Evolutionary conservation across 2,113 vertebrate genomes (phyloP).

Genomic region (Ammodytes marinus): DNA sequence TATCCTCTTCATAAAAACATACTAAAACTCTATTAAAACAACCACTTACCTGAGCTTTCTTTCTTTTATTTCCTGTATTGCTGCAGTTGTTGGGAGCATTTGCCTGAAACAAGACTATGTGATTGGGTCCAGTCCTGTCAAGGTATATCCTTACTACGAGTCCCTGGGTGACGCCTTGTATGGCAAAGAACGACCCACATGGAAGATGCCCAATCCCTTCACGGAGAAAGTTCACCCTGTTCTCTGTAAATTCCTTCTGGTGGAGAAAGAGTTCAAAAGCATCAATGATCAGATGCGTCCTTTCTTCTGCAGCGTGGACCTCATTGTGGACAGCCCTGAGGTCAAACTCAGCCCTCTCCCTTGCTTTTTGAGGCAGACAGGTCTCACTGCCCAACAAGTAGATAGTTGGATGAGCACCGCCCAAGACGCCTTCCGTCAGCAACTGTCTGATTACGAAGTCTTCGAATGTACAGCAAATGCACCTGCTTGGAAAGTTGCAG

Average conservation of each 20-base stretch:
- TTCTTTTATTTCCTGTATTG: slow-evolving; percentile 2
- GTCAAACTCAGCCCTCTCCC: slow-evolving; percentile 83
- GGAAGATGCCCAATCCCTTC: slow-evolving; percentile 87
- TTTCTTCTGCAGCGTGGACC: slow-evolving; percentile 80
- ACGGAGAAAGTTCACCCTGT: slow-evolving; percentile 74
- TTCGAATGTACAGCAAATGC: slow-evolving; percentile 20
- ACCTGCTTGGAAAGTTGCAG: slow-evolving; percentile 81
- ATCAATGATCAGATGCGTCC: slow-evolving; percentile 83
- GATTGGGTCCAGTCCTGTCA: slow-evolving; percentile 78
- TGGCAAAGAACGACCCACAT: slow-evolving; percentile 82
- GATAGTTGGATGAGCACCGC: slow-evolving; percentile 82
- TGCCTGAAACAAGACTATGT: slow-evolving; percentile 74
- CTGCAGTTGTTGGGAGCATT: slow-evolving; percentile 84
- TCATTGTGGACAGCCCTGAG: slow-evolving; percentile 52
- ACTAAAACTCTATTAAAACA: neutral
- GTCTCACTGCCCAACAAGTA: slow-evolving; percentile 51
- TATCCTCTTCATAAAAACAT: too few species aligned
- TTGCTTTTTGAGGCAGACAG: slow-evolving; percentile 77
- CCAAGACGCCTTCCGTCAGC: slow-evolving; percentile 63
- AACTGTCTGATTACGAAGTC: slow-evolving; percentile 80
- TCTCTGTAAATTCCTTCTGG: slow-evolving; percentile 84
- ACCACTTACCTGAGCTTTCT: neutral
- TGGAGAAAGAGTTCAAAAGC: slow-evolving; percentile 62
- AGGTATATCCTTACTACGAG: slow-evolving; percentile 86
- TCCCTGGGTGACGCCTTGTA: slow-evolving; percentile 87